Evolutionary conservation across 1,140 invertebrate genomes (phyloP).

Genomic region (Limonius californicus): DNA sequence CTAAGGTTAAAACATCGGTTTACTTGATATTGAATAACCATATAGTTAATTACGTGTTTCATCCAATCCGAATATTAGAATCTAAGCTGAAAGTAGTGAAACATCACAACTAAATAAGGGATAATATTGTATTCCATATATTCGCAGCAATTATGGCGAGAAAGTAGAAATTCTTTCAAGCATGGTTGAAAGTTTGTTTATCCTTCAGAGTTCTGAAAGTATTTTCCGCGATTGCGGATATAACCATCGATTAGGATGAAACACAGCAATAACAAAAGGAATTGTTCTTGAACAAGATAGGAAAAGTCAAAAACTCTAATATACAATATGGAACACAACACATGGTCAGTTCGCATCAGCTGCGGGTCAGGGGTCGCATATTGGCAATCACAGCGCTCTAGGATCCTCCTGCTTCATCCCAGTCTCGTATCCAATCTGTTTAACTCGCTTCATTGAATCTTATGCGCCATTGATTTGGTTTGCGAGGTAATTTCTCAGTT

Average conservation of each 20-base stretch:
- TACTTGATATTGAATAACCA: too few species aligned
- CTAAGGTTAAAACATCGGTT: too few species aligned
- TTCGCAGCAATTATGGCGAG: too few species aligned
- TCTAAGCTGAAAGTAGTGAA: too few species aligned
- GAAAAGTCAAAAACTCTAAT: constrained; percentile 13
- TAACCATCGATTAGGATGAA: neutral
- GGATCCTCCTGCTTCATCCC: constrained; percentile 31
- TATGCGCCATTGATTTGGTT: constrained; percentile 43
- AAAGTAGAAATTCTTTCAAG: too few species aligned
- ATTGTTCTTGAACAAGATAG: constrained; percentile 2
- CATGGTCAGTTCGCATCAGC: constrained; percentile 43
- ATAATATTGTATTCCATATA: too few species aligned
- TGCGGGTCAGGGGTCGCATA: constrained; percentile 37
- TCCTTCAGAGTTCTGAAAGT: too few species aligned
- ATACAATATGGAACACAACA: constrained; percentile 24
- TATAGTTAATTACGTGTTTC: too few species aligned
- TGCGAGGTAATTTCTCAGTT: constrained; percentile 38
- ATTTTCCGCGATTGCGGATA: too few species aligned
- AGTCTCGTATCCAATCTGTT: constrained; percentile 43
- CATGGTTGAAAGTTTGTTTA: too few species aligned
- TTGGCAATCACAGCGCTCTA: constrained; percentile 36
- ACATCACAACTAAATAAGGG: too few species aligned
- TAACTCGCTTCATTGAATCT: constrained; percentile 44
- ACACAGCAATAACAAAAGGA: neutral
- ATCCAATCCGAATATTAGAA: too few species aligned